Conservation (phyloP, 2,113 vertebrate genomes). For the Indri indri region DNA sequence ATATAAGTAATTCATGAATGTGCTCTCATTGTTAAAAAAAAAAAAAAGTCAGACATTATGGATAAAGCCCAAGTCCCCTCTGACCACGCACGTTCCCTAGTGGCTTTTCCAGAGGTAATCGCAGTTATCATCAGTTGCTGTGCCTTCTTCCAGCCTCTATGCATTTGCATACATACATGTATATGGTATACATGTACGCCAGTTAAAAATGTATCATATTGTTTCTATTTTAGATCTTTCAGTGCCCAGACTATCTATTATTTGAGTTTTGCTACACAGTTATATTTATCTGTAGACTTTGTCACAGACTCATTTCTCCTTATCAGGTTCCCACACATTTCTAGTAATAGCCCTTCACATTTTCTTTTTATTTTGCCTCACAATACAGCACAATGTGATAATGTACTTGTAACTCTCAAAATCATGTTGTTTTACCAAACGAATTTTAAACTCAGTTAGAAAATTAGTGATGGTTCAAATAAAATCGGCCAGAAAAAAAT, state of each 20-base stretch:
- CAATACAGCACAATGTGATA: not conserved
- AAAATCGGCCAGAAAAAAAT: slow-evolving; percentile 34
- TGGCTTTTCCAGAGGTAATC: not conserved
- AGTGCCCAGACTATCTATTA: not conserved
- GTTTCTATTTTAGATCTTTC: slow-evolving; percentile 16
- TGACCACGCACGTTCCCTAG: not conserved
- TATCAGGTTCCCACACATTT: slow-evolving; percentile 52
- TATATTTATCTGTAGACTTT: slow-evolving; percentile 42
- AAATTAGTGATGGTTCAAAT: slow-evolving; percentile 10
- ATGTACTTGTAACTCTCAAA: not conserved
- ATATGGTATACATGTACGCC: not conserved
- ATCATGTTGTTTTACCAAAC: not conserved
- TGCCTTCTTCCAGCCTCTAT: not conserved
- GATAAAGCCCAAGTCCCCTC: not conserved
- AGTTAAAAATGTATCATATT: not conserved
- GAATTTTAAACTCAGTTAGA: slow-evolving; percentile 39
- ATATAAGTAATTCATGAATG: not conserved
- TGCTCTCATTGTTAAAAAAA: not conserved
- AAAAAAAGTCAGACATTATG: not conserved
- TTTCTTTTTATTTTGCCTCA: not conserved
- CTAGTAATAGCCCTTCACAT: not conserved
- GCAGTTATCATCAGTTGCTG: not conserved
- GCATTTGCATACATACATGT: not conserved
- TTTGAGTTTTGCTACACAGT: not conserved
- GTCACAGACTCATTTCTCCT: slow-evolving; percentile 27